Conservation (phyloP, 2,797 vertebrate genomes). For the Aplochiton taeniatus region DNA sequence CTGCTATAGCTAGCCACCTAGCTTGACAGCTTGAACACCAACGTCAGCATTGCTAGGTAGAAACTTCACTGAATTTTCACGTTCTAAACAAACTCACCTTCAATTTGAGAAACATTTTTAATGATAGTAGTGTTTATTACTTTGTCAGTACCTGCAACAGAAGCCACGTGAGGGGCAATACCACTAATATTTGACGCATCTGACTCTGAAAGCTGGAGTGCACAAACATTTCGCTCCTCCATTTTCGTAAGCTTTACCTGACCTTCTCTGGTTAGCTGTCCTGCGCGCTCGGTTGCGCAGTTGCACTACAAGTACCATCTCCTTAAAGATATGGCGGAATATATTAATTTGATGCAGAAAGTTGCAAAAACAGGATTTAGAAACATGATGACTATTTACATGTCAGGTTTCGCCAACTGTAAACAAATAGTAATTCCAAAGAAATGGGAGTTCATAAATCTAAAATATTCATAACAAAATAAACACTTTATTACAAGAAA, state of each 20-base stretch:
- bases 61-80: conserved; percentile 43
- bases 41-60: conserved; percentile 41
- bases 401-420: not conserved
- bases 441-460: conserved; percentile 14
- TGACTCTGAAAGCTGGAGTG: conserved; percentile 67
- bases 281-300: not conserved
- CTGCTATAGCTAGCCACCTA: conserved; percentile 49
- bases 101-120: conserved; percentile 71
- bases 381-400: not conserved
- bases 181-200: conserved; percentile 59
- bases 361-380: not conserved
- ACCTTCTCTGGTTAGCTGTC: conserved; percentile 5
- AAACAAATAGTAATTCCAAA: too few species aligned
- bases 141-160: conserved; percentile 73
- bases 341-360: not conserved
- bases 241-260: too few species aligned
- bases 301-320: not conserved
- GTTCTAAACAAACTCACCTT: conserved; percentile 81
- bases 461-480: conserved; percentile 64
- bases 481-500: conserved; percentile 59
- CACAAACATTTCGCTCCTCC: conserved; percentile 61
- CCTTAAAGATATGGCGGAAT: not conserved
- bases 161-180: conserved; percentile 61
- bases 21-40: conserved; percentile 30
- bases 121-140: conserved; percentile 78